Percentiles rank a stretch among this genome's conserved stretches.
Evolutionary conservation across 2,113 vertebrate species (phyloP).

Genomic region (Phylloscopus trochiloides): DNA sequence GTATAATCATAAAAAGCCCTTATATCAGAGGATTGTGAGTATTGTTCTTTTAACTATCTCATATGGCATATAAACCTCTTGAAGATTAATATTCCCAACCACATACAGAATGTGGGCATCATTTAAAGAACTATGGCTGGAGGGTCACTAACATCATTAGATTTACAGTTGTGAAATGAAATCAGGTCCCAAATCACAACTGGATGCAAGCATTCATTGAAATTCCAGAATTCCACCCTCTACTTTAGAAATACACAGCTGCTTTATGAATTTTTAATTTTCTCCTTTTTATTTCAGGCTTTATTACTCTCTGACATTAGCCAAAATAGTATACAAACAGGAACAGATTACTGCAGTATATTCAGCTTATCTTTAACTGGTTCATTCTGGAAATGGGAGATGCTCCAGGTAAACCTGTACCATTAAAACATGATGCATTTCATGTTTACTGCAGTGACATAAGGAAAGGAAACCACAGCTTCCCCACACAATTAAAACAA

Average conservation of each 20-base stretch:
- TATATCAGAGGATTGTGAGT: not conserved
- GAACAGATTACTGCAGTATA: not conserved
- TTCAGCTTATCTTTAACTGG: not conserved
- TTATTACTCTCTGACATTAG: not conserved
- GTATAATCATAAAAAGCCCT: not conserved
- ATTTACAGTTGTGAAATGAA: not conserved
- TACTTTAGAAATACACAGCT: not conserved
- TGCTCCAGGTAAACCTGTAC: not conserved
- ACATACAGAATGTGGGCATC: not conserved
- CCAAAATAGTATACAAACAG: not conserved
- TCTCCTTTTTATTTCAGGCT: not conserved
- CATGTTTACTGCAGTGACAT: not conserved
- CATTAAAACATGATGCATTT: not conserved
- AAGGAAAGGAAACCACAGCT: not conserved
- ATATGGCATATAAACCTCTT: not conserved
- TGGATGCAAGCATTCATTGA: not conserved
- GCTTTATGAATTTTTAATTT: constrained; percentile 7
- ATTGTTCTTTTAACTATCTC: not conserved
- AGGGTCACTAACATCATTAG: not conserved
- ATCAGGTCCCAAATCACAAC: not conserved
- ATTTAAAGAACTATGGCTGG: not conserved
- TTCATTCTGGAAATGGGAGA: not conserved
- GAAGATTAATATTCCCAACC: not conserved
- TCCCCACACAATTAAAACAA: not conserved
- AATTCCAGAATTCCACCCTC: not conserved